Evolutionary conservation across 1,140 invertebrate genomes (phyloP).

Genomic region (Andricus grossulariae): DNA sequence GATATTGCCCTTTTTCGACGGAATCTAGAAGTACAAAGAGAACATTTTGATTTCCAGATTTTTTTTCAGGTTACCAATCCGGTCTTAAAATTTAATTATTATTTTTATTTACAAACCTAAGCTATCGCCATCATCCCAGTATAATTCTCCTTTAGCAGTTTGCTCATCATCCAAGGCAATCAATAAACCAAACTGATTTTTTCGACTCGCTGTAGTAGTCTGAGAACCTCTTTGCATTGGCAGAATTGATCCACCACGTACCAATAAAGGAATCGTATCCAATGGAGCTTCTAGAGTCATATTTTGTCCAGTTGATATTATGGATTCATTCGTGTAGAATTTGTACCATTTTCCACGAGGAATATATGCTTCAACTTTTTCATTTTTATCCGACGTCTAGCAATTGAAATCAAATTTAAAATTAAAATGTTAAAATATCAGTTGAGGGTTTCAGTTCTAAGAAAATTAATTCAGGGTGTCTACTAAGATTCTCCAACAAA

Average conservation of each 20-base stretch:
- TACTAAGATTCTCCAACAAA: too few relatives aligned
- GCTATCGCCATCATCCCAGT: slow-evolving; percentile 87
- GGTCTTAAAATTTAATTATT: background rate
- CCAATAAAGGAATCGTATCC: slow-evolving; percentile 81
- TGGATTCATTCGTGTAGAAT: slow-evolving; percentile 76
- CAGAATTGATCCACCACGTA: slow-evolving; percentile 86
- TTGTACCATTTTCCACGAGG: slow-evolving; percentile 86
- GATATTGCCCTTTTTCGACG: slow-evolving; percentile 79
- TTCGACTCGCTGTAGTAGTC: slow-evolving; percentile 81
- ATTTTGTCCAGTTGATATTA: slow-evolving; percentile 75
- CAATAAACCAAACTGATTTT: slow-evolving; percentile 79
- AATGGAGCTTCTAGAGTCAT: slow-evolving; percentile 77
- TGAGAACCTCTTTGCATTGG: slow-evolving; percentile 80
- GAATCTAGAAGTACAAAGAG: slow-evolving; percentile 75
- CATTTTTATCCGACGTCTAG: slow-evolving; percentile 40
- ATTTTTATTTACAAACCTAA: slow-evolving; percentile 75
- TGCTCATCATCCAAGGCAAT: slow-evolving; percentile 76
- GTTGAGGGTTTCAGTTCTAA: too few relatives aligned
- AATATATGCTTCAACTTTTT: slow-evolving; percentile 79
- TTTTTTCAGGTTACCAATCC: background rate
- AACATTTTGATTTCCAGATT: background rate
- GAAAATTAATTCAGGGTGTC: too few relatives aligned
- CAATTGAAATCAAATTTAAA: background rate
- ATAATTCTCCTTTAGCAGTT: slow-evolving; percentile 80
- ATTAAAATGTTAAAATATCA: background rate